Conservation (phyloP, 2,888 invertebrate species). For the Trimorus sp. region DNA sequence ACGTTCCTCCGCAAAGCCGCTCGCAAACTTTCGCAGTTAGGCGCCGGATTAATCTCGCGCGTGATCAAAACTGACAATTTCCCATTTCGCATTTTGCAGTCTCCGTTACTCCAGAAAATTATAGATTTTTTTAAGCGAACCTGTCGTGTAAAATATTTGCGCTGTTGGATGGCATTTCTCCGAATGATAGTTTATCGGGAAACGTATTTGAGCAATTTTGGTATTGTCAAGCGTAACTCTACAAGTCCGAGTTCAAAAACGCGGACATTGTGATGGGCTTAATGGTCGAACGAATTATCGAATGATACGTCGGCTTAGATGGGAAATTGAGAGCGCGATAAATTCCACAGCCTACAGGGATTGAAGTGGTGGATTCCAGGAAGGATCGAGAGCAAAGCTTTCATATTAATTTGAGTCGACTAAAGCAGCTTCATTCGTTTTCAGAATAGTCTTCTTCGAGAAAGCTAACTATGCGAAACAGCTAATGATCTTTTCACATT, state of each 20-base stretch:
- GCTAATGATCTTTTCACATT: conserved; percentile 68
- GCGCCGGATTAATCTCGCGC: conserved; percentile 30
- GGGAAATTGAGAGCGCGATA: conserved; percentile 58
- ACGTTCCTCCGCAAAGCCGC: conserved; percentile 8
- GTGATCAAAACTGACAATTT: not conserved
- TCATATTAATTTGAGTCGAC: conserved; percentile 67
- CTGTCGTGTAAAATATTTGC: no score
- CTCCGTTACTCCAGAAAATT: no score
- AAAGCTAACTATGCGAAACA: conserved; percentile 63
- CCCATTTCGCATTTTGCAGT: no score
- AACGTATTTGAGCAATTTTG: conserved; percentile 20
- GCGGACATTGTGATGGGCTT: conserved; percentile 38
- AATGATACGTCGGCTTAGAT: conserved; percentile 57
- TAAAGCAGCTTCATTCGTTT: conserved; percentile 56
- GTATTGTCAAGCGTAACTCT: conserved; percentile 17
- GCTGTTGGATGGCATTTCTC: no score
- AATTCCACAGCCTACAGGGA: conserved; percentile 65
- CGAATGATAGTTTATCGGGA: no score
- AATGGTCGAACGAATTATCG: conserved; percentile 52
- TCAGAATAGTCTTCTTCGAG: conserved; percentile 46
- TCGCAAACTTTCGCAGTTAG: conserved; percentile 24
- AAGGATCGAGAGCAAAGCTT: conserved; percentile 65
- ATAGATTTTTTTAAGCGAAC: no score
- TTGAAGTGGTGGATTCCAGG: conserved; percentile 55
- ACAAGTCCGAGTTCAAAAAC: conserved; percentile 31